Conservation (phyloP, 1,140 invertebrate species). For the Microplitis demolitor region DNA sequence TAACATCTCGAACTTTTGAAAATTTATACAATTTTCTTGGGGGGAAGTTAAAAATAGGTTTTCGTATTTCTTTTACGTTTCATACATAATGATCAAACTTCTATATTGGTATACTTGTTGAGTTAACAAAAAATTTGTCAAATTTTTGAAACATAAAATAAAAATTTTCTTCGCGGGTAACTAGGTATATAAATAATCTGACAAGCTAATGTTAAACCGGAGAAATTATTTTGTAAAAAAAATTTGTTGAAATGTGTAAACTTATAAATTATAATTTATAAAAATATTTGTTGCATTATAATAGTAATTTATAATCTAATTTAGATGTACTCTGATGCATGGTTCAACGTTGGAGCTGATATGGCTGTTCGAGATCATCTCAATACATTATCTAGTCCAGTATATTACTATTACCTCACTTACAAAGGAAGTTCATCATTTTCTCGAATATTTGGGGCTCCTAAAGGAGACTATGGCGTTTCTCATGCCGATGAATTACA, state of each 20-base stretch:
- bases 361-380: slow-evolving; percentile 64
- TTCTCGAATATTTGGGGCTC: slow-evolving; percentile 70
- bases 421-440: slow-evolving; percentile 72
- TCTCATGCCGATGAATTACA: slow-evolving; percentile 77
- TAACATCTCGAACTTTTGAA: too few relatives aligned
- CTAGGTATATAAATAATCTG: not conserved
- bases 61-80: too few relatives aligned
- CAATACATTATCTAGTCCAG: slow-evolving; percentile 51
- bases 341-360: slow-evolving; percentile 67
- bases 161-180: not conserved
- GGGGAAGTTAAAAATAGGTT: too few relatives aligned
- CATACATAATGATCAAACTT: too few relatives aligned
- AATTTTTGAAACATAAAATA: too few relatives aligned
- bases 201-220: too few relatives aligned
- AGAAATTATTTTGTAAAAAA: too few relatives aligned
- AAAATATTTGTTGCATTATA: not conserved
- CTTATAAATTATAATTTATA: too few relatives aligned
- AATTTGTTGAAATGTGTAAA: too few relatives aligned
- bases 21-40: too few relatives aligned
- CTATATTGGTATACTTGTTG: too few relatives aligned
- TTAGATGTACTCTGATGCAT: slow-evolving; percentile 74
- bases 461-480: slow-evolving; percentile 67
- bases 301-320: slow-evolving; percentile 16
- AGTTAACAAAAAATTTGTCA: too few relatives aligned
- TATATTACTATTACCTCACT: slow-evolving; percentile 71